Evolutionary conservation across 1,140 invertebrate genomes (phyloP), one percentile per base, ranked within the genome.

Genomic region (Drosophila sturtevanti): DNA sequence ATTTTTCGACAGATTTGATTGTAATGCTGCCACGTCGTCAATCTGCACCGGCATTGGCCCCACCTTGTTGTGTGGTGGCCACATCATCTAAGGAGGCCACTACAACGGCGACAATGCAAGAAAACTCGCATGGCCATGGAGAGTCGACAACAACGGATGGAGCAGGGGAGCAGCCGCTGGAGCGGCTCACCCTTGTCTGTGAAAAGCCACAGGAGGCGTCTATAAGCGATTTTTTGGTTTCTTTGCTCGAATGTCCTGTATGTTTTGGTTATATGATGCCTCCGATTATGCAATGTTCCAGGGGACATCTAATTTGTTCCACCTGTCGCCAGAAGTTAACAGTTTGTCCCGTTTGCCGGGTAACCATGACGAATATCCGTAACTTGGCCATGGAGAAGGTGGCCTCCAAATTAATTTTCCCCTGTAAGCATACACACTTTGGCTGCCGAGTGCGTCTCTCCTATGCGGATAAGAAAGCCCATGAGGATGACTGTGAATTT

Each of bases 361-460:
- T 98, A 27, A 97, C 97, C 38, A 93, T 99, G 90, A 97, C 97
- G 62, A 99, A 98, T 92, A 99, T 99, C 80, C 94, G 98, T 61
- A 99, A 99, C 93, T 93, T 99, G 81, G 98, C 98, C 18, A 99
- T 99, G 98, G 99, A 99, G 92, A 99, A 99, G 92, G 98, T 99
- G 6, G 99, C 99, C 6, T 97, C 96, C 72, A 99, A 98, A 77
- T 96, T 99, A 6, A 96, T 98, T 94, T 99, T 99, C 90, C 98
- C 99, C 0, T 99, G 99, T 93, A 99, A 99, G 93, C 99, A 99
- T 93, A 96, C 97, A 12, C 96, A 95, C 52, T 98, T 96, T 81
- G 99, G 99, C 12, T 99, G 99, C 92, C 94, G 94, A 0, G 95
- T 96, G 18, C 97, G 96, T 9, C 93, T 99, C 9, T 94, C 97